Evolutionary conservation across 2,797 vertebrate genomes (phyloP).

Genomic region (Sphenopsis melanotis): DNA sequence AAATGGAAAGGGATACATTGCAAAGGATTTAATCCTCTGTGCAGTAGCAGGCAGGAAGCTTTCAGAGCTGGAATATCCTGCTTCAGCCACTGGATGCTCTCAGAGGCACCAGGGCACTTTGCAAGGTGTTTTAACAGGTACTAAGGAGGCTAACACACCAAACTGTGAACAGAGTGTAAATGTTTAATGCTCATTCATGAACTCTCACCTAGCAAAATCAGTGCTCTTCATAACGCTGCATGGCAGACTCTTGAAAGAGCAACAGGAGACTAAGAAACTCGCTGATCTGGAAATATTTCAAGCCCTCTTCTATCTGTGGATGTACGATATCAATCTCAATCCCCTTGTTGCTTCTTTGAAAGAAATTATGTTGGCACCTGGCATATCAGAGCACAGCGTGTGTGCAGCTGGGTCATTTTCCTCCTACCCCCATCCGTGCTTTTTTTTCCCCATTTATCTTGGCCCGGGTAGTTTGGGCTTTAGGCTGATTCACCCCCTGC

Average conservation of each 20-base stretch:
- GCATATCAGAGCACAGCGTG: not conserved
- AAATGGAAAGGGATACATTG: slow-evolving; percentile 30
- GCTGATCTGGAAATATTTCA: slow-evolving; percentile 8
- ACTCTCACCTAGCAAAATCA: slow-evolving; percentile 9
- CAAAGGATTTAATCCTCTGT: not conserved
- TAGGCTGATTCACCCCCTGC: not conserved
- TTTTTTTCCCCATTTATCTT: not conserved
- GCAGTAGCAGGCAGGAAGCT: slow-evolving; percentile 4
- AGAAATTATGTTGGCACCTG: not conserved
- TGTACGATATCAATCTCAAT: not conserved
- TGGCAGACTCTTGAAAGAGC: not conserved
- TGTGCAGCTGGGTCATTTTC: not conserved
- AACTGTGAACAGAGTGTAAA: not conserved
- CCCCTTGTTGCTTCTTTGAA: not conserved
- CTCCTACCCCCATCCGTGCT: accelerated
- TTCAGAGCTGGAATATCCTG: not conserved
- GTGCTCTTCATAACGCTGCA: not conserved
- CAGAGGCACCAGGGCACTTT: not conserved
- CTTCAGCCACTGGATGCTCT: not conserved
- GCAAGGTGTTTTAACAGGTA: not conserved
- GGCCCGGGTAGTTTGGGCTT: not conserved
- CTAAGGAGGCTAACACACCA: not conserved
- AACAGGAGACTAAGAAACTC: not conserved
- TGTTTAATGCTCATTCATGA: not conserved
- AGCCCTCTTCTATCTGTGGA: not conserved